Evolutionary conservation across 2,113 vertebrate genomes (phyloP).

Genomic region (Gallinago undulata): DNA sequence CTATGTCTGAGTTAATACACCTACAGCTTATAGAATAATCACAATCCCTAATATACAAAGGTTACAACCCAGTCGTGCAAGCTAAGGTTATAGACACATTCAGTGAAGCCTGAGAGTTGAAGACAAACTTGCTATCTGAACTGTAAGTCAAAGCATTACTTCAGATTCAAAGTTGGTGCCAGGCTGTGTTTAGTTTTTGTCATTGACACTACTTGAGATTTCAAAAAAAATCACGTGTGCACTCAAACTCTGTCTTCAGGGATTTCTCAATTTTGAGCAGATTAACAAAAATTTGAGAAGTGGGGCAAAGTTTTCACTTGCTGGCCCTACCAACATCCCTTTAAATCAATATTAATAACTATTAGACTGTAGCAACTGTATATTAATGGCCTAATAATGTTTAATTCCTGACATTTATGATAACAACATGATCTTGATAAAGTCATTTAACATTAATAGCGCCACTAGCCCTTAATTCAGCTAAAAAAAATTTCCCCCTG

Average conservation of each 20-base stretch:
- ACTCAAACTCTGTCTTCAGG: neutral
- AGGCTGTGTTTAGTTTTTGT: neutral
- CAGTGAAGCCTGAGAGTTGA: neutral
- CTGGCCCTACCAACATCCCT: neutral
- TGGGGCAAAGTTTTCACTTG: neutral
- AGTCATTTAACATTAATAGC: neutral
- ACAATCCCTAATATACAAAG: neutral
- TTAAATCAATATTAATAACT: neutral
- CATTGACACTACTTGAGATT: neutral
- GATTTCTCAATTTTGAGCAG: neutral
- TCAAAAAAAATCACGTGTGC: neutral
- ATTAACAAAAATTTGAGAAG: neutral
- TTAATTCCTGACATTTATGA: neutral
- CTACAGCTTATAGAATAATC: neutral
- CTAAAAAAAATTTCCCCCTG: neutral
- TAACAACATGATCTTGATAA: neutral
- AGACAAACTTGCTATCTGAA: neutral
- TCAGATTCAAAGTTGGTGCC: neutral
- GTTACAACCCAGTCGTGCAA: neutral
- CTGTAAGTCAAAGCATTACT: neutral
- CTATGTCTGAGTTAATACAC: neutral
- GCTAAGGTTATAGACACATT: neutral
- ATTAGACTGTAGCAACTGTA: neutral
- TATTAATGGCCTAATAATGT: neutral
- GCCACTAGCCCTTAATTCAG: neutral